Evolutionary conservation across 1,140 invertebrate genomes (phyloP).

Genomic region (Neoseiulus cucumeris): DNA sequence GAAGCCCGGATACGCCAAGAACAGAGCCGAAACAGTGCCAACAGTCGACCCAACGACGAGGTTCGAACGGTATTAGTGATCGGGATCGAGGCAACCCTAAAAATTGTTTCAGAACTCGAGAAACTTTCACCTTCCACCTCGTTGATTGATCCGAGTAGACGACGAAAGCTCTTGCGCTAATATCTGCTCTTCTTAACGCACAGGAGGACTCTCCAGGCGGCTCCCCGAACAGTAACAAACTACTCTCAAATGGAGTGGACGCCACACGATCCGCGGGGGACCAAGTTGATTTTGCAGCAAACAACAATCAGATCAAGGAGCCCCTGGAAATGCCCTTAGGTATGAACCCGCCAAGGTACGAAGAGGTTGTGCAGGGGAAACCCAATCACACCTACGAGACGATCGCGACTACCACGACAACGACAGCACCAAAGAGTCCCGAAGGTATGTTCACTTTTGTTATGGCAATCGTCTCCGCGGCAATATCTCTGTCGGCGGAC

Average conservation of each 20-base stretch:
- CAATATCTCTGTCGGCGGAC: too few relatives aligned
- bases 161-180: not conserved
- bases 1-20: conserved; percentile 42
- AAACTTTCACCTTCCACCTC: too few relatives aligned
- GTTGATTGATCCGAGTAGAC: too few relatives aligned
- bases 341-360: not conserved
- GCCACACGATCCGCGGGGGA: not conserved
- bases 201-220: not conserved
- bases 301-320: conserved; percentile 9
- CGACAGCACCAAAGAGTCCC: conserved; percentile 1
- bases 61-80: not conserved
- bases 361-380: conserved; percentile 2
- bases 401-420: not conserved
- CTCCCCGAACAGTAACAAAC: conserved; percentile 4
- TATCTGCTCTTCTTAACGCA: not conserved
- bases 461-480: too few relatives aligned
- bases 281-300: not conserved
- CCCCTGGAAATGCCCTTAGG: not conserved
- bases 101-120: too few relatives aligned
- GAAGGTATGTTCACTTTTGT: not conserved
- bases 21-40: conserved; percentile 12
- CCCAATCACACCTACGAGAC: conserved; percentile 8
- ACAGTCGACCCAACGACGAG: not conserved
- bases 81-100: too few relatives aligned
- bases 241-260: not conserved